phyloP scores from a whole-genome alignment of 23 tunicate genomes.

The Ascidia mentula region DNA sequence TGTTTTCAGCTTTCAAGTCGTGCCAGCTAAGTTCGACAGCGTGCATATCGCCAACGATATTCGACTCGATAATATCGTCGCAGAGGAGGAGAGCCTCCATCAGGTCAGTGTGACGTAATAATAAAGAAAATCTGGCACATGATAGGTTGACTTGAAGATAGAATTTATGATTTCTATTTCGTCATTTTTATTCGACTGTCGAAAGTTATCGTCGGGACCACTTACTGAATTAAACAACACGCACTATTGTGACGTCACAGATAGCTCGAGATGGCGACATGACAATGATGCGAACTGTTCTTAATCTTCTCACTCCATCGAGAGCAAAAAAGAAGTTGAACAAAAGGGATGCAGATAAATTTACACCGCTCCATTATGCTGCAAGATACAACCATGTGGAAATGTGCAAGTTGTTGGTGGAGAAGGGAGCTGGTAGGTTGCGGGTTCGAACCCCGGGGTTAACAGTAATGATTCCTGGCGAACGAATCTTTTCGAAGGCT shows the following conservation, averaged over 20 bases:
- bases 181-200: no score
- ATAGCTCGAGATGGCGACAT: conserved; percentile 80
- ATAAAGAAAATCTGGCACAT: no score
- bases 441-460: no score
- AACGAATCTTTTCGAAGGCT: no score
- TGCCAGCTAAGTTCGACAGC: conserved; percentile 3
- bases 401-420: conserved; percentile 57
- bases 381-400: conserved; percentile 73
- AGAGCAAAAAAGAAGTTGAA: conserved; percentile 37
- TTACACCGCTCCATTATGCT: conserved; percentile 91
- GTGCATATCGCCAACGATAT: conserved; percentile 16
- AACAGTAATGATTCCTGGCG: not conserved
- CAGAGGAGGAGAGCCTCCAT: conserved; percentile 36
- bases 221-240: no score
- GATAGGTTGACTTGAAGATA: no score
- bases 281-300: conserved; percentile 27
- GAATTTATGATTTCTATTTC: no score
- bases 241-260: no score
- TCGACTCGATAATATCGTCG: conserved; percentile 34
- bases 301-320: conserved; percentile 17
- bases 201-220: no score
- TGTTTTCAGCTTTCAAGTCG: conserved; percentile 8
- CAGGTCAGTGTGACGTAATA: conserved; percentile 28
- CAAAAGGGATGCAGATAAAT: conserved; percentile 61
- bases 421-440: conserved; percentile 66